phyloP scores from a whole-genome alignment of 2,888 invertebrate species.

The Dione vanillae region DNA sequence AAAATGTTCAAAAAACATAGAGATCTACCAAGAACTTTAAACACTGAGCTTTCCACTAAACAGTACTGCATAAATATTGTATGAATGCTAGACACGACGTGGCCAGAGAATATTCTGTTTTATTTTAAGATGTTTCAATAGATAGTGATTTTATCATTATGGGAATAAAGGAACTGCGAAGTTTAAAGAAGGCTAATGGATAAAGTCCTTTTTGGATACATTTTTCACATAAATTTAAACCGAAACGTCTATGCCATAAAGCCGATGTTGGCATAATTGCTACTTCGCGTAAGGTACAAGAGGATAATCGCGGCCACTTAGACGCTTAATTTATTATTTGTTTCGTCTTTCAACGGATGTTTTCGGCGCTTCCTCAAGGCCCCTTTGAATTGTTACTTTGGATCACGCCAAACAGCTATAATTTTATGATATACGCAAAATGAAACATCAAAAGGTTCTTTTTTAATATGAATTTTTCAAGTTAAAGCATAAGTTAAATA shows the following conservation, averaged over 20 bases:
- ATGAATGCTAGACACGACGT: slow-evolving; percentile 68
- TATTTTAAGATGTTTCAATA: slow-evolving; percentile 54
- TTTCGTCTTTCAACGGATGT: slow-evolving; percentile 50
- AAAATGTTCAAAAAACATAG: not conserved
- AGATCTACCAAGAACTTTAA: no score
- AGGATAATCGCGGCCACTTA: slow-evolving; percentile 50
- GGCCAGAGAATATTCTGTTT: slow-evolving; percentile 63
- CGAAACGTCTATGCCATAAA: slow-evolving; percentile 14
- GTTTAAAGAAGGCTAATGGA: slow-evolving; percentile 49
- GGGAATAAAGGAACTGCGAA: slow-evolving; percentile 48
- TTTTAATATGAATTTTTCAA: slow-evolving; percentile 20
- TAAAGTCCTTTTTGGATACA: slow-evolving; percentile 43
- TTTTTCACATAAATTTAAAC: slow-evolving; percentile 37
- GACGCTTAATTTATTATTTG: slow-evolving; percentile 51
- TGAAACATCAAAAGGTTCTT: slow-evolving; percentile 26
- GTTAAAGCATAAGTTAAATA: not conserved
- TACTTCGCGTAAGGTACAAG: slow-evolving; percentile 39
- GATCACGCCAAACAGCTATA: slow-evolving; percentile 36
- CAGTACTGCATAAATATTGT: slow-evolving; percentile 77
- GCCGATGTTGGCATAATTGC: slow-evolving; percentile 26
- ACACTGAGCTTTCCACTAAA: slow-evolving; percentile 41
- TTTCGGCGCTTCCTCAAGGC: slow-evolving; percentile 42
- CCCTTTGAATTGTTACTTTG: slow-evolving; percentile 41
- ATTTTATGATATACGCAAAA: slow-evolving; percentile 32
- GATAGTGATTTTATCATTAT: slow-evolving; percentile 49